Evolutionary conservation across 1,140 invertebrate species (phyloP).

Genomic region (Dolichoris vasculosae): DNA sequence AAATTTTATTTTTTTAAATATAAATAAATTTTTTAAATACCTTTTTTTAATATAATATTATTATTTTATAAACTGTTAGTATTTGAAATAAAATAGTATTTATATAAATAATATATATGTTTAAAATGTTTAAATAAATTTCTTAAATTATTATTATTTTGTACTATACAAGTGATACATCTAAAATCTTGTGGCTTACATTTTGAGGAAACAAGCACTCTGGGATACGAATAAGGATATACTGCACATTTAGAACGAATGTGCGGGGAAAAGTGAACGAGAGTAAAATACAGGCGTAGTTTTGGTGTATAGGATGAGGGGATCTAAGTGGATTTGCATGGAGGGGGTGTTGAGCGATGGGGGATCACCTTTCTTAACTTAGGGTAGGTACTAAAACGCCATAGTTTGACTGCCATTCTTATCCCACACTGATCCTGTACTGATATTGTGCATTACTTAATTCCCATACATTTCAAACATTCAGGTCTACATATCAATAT

Average conservation of each 20-base stretch:
- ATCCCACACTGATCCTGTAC: background rate
- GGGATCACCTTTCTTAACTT: conserved; percentile 31
- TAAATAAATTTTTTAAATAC: too few species aligned
- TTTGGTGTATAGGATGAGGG: background rate
- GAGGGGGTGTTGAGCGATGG: conserved; percentile 7
- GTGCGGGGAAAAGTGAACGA: background rate
- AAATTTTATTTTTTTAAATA: too few species aligned
- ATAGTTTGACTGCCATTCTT: background rate
- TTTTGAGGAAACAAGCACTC: background rate
- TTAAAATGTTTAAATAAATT: too few species aligned
- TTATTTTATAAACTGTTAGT: too few species aligned
- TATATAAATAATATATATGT: too few species aligned
- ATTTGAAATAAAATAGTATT: too few species aligned
- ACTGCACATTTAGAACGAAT: background rate
- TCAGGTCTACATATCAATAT: background rate
- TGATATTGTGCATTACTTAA: background rate
- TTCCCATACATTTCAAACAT: background rate
- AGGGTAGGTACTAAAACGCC: background rate
- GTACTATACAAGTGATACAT: background rate
- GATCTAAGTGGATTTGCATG: conserved; percentile 40
- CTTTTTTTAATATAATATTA: too few species aligned
- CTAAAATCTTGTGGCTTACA: background rate
- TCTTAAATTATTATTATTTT: too few species aligned
- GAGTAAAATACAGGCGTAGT: background rate
- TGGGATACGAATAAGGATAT: background rate